phyloP scores from a whole-genome alignment of 2,888 invertebrate genomes.

The Nezara viridula region DNA sequence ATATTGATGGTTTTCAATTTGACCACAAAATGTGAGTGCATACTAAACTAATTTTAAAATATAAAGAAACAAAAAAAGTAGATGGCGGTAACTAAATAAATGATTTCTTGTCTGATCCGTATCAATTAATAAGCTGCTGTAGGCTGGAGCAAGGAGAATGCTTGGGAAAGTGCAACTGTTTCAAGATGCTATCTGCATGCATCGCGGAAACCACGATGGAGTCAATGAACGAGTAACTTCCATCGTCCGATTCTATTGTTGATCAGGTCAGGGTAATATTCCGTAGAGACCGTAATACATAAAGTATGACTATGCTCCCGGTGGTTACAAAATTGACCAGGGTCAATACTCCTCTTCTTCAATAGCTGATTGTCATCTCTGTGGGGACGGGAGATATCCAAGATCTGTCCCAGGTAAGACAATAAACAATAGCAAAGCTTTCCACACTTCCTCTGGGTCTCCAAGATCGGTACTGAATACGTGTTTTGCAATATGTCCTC shows the following conservation, averaged over 20 bases:
- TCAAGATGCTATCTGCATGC: background rate
- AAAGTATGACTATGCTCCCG: background rate
- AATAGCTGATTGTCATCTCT: background rate
- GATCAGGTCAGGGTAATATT: too few species aligned
- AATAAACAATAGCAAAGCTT: slow-evolving; percentile 19
- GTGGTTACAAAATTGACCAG: background rate
- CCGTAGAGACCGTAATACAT: background rate
- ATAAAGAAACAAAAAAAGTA: background rate
- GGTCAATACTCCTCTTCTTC: background rate
- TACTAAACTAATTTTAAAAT: too few species aligned
- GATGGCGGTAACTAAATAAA: background rate
- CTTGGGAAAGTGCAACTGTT: slow-evolving; percentile 6
- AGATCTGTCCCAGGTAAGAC: background rate
- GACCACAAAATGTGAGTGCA: too few species aligned
- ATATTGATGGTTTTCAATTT: too few species aligned
- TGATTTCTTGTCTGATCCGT: background rate
- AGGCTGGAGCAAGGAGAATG: background rate
- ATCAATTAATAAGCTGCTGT: background rate
- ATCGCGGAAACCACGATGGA: background rate
- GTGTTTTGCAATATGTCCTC: background rate
- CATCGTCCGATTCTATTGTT: background rate
- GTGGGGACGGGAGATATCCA: background rate
- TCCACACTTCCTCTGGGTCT: slow-evolving; percentile 17
- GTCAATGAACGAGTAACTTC: slow-evolving; percentile 1
- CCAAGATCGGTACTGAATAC: background rate